Base-by-base conservation (phyloP, 2,888 invertebrate species). In the Eugnorisma glareosa region DNA sequence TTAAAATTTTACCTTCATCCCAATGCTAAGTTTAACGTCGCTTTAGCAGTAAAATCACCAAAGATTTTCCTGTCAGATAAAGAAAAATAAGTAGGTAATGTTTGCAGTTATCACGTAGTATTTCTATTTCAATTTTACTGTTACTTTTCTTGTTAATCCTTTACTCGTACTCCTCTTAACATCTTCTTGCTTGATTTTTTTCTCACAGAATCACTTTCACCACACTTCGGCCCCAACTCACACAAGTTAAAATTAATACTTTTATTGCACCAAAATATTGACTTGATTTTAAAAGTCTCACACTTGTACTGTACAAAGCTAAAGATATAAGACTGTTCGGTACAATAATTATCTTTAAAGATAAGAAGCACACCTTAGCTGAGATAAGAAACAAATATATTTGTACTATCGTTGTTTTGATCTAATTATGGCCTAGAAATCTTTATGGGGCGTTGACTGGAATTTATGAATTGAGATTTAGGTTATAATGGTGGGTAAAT, bases 281-380 rank as follows among this genome's bases (percentile, higher is more conserved):
- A 77, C n/a, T 75, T 48, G 43, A 57, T 69, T 64, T 45, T 0
- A n/a, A 35, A 40, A 59, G 13, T 31, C 28, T 72, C 31, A 67
- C 79, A 82, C 79, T 66, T 59, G 79, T 70, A 7, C 15, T 43
- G 31, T 54, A 57, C 43, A 35, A 72, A 84, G 59, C 57, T 69
- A 35, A 28, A 69, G 57, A 68, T 79, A 63, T 73, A 28, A 40
- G 35, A 86, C 87, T 88, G 78, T 37, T 73, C 51, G 54, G 43
- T 70, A 81, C 69, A 72, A 73, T 79, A 78, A 74, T 91, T 92
- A 92, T 92, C 92, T 90, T 76, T 5, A 82, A 24, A 92, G 95
- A 95, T 94, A 94, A 93, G 89, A 84, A 75, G 75, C 89, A 81
- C 85, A 87, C 90, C 91, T 92, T 92, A 92, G 90, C 91, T 90